These are phyloP conservation scores for Artibeus lituratus DNA, from an alignment of 2,797 vertebrate genomes.

Conservation along the genomic window DNA sequence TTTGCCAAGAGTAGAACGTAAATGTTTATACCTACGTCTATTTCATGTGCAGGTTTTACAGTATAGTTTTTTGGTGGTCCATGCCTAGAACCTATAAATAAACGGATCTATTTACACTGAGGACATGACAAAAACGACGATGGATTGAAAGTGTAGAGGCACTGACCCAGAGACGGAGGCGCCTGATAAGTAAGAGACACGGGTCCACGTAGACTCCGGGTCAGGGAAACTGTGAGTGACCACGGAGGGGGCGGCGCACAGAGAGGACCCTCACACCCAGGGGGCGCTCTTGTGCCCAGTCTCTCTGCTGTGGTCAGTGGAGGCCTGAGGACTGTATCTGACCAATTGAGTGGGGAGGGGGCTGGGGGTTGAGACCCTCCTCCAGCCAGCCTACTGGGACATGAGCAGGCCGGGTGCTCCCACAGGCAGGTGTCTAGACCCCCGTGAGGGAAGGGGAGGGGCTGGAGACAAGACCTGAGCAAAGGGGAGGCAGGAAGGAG, in stretches of 20 bases:
- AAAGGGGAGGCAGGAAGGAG: background rate
- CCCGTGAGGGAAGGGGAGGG: background rate
- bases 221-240: background rate
- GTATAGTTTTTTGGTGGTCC: background rate
- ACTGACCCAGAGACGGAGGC: background rate
- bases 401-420: background rate
- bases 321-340: background rate
- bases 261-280: background rate
- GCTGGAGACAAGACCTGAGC: background rate
- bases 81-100: background rate
- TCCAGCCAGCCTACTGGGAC: too few relatives aligned
- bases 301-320: background rate
- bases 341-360: background rate
- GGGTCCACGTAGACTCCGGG: too few relatives aligned
- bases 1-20: background rate
- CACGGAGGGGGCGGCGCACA: rapidly evolving
- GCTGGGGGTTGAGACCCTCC: rapidly evolving
- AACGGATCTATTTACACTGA: background rate
- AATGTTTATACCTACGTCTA: background rate
- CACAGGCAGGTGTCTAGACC: background rate
- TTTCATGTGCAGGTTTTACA: background rate
- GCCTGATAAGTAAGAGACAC: background rate
- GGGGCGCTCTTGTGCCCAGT: too few relatives aligned
- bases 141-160: background rate
- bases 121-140: too few relatives aligned